Base-by-base conservation (phyloP, 1,140 invertebrate genomes). In the Samia ricini region DNA sequence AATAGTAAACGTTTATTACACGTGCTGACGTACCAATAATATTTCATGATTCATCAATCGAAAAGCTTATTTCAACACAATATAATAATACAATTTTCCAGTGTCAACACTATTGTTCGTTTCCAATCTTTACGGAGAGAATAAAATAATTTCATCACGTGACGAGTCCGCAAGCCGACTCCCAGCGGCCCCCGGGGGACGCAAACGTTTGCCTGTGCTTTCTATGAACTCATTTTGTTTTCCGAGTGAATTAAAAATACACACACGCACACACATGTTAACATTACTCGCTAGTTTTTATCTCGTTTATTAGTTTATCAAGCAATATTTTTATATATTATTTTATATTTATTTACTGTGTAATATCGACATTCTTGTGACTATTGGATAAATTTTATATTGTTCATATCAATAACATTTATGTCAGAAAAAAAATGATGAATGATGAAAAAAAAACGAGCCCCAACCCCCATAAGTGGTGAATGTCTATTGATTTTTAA, bases 171-270 rank as follows among this genome's bases (percentile, higher is more conserved):
- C 48, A 6, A n/a, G 4, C 33, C 33, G 33, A 42, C 33, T 10
- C 12, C 33, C 33, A 15, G 10, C 33, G 6, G 6, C 24, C 52
- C 52, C 52, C 52, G n/a, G 3, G 52, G 24, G 52, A 23, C 22
- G 24, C 6, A 55, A 8, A 55, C 22, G 21, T 55, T 55, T 55
- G 52, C 24, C 24, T 55, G 22, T 55, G 4, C 6, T 55, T 55
- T 55, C 22, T 55, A 23, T 55, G 24, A 24, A 55, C 20, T 55
- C 6, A 55, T 22, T 55, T 55, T 55, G 20, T 55, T 5, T 22
- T 24, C 52, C 10, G 24, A 55, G 52, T 22, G 52, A n/a, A 55
- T 55, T 55, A 42, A 42, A n/a, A 42, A 42, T 55, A n/a, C 19
- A 55, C n/a, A n/a, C n/a, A 49, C 20, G 48, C n/a, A 55, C 23